These are phyloP conservation scores for Drosophila gunungcola DNA, from an alignment of 1,140 invertebrate species.

Conservation along the genomic window DNA sequence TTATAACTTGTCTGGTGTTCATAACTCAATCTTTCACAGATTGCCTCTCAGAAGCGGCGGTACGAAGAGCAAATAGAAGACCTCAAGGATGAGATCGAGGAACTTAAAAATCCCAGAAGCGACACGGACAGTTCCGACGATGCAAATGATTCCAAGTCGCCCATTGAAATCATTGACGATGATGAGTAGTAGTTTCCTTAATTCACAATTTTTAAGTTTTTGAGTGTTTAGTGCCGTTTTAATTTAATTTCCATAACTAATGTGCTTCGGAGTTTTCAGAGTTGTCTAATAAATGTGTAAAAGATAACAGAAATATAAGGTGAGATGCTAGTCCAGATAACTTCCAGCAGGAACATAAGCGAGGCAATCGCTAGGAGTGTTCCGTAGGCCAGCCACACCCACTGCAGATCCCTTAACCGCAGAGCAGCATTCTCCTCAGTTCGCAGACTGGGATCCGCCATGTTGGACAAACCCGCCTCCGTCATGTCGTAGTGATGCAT, in stretches of 20 bases:
- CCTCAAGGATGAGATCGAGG: constrained; percentile 68
- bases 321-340: constrained; percentile 3
- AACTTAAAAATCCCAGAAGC: constrained; percentile 20
- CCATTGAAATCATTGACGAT: constrained; percentile 64
- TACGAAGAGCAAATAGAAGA: constrained; percentile 72
- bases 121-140: constrained; percentile 30
- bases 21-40: constrained; percentile 6
- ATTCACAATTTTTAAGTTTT: constrained; percentile 5
- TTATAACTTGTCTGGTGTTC: too few species aligned
- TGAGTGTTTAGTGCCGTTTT: constrained; percentile 16
- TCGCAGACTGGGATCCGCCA: constrained; percentile 43
- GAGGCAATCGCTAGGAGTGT: constrained; percentile 4
- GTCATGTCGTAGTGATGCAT: constrained; percentile 69
- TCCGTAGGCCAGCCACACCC: constrained; percentile 44
- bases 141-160: constrained; percentile 28
- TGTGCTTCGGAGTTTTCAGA: constrained; percentile 1
- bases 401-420: constrained; percentile 27
- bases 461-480: constrained; percentile 39
- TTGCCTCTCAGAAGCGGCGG: constrained; percentile 45
- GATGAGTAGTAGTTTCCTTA: constrained; percentile 21
- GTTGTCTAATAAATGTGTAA: constrained; percentile 23
- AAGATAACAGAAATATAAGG: not conserved
- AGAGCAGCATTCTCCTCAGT: not conserved
- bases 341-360: constrained; percentile 19
- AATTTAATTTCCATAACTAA: constrained; percentile 4